These are phyloP conservation scores for Spongilla lacustris DNA, from an alignment of 37 sponge, comb jelly and placozoan genomes.

Conservation along the genomic window DNA sequence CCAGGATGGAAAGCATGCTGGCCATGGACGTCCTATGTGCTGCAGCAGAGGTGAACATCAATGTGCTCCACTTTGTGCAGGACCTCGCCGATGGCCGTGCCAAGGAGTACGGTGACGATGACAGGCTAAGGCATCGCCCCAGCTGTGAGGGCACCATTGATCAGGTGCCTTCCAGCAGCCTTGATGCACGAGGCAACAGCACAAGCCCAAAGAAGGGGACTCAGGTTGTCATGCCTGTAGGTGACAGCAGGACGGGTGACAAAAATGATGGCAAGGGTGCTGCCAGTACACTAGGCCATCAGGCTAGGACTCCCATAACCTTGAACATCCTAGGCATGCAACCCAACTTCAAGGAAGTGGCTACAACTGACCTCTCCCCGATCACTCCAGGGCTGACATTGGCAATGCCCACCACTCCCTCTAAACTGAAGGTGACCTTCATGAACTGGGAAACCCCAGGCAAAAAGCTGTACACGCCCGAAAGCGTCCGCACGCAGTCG, in stretches of 20 bases:
- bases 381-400: background rate
- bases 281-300: background rate
- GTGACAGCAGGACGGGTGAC: background rate
- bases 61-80: constrained; percentile 62
- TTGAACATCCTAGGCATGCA: constrained; percentile 74
- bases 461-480: background rate
- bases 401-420: background rate
- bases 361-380: background rate
- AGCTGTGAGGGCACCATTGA: background rate
- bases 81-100: constrained; percentile 36
- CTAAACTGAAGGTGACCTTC: background rate
- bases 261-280: background rate
- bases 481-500: constrained; percentile 40
- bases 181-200: background rate
- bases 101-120: background rate
- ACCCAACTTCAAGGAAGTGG: constrained; percentile 42
- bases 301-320: constrained; percentile 9
- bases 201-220: background rate
- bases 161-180: background rate
- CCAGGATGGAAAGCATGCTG: constrained; percentile 66
- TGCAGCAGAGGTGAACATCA: constrained; percentile 44
- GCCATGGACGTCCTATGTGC: constrained; percentile 64
- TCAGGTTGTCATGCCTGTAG: constrained; percentile 11
- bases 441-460: background rate
- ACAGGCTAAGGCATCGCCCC: background rate